phyloP scores from a whole-genome alignment of 2,888 invertebrate species.

The Ophion ellenae region DNA sequence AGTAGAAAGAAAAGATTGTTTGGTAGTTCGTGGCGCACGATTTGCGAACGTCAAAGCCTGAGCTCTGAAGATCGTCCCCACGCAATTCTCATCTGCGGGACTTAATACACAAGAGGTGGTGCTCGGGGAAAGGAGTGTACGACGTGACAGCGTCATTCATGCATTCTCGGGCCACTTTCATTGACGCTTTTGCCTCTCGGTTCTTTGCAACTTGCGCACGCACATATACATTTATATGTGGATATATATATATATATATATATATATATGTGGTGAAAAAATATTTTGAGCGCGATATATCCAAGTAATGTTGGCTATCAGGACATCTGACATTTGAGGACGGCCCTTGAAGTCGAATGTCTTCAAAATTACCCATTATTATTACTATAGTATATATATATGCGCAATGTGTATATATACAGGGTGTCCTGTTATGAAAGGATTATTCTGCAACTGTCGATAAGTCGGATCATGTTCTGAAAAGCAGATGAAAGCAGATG shows the following conservation, averaged over 20 bases:
- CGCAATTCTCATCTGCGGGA: slow-evolving; percentile 60
- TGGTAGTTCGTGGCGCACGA: slow-evolving; percentile 44
- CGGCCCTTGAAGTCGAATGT: not conserved
- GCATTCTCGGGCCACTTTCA: slow-evolving; percentile 63
- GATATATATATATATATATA: not conserved
- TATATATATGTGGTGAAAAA: not conserved
- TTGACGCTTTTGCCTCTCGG: slow-evolving; percentile 63
- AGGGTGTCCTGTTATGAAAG: too few species aligned
- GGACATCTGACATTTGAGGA: not conserved
- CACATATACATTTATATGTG: not conserved
- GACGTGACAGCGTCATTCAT: slow-evolving; percentile 66
- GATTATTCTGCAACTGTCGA: too few species aligned
- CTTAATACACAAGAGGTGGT: slow-evolving; percentile 33
- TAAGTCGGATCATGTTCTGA: too few species aligned
- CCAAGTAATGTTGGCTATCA: not conserved
- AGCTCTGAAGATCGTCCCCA: slow-evolving; percentile 50
- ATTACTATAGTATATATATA: not conserved
- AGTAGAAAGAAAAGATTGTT: slow-evolving; percentile 35
- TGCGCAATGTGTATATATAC: not conserved
- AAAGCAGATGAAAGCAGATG: too few species aligned
- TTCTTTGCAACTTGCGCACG: slow-evolving; percentile 23
- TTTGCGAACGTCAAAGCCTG: slow-evolving; percentile 47
- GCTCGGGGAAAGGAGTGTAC: slow-evolving; percentile 15
- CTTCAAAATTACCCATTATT: not conserved
- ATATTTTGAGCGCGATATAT: not conserved